These are phyloP conservation scores for Periophthalmus magnuspinnatus DNA, from an alignment of 2,797 vertebrate species.

Conservation along the genomic window DNA sequence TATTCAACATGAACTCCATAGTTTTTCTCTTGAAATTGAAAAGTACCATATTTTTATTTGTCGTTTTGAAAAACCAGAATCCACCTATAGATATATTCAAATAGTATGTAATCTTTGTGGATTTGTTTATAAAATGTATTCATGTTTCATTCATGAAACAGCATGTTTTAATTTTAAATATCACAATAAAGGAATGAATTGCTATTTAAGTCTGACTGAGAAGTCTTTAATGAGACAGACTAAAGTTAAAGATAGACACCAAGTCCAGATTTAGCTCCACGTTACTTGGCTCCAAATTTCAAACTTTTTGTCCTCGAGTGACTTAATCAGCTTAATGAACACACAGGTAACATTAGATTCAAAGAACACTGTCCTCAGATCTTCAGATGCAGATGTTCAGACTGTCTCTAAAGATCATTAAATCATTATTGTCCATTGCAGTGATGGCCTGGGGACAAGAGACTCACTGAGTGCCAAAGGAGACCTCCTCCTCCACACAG, in stretches of 20 bases:
- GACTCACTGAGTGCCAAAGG: slow-evolving; percentile 50
- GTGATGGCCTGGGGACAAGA: slow-evolving; percentile 72
- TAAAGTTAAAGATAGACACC: slow-evolving; percentile 31
- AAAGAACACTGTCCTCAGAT: slow-evolving; percentile 17
- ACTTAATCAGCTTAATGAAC: slow-evolving; percentile 70
- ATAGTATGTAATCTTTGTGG: not conserved
- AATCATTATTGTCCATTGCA: slow-evolving; percentile 41
- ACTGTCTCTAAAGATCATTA: slow-evolving; percentile 11
- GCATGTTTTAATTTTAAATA: too few species aligned
- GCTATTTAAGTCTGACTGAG: slow-evolving; percentile 13
- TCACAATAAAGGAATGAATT: not conserved
- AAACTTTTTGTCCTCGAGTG: slow-evolving; percentile 36
- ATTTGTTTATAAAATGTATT: too few species aligned
- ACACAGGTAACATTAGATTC: slow-evolving; percentile 47
- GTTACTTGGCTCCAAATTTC: slow-evolving; percentile 54
- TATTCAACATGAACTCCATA: not conserved
- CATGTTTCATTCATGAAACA: too few species aligned
- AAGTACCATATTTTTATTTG: too few species aligned
- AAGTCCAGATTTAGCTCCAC: slow-evolving; percentile 51
- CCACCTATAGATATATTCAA: not conserved
- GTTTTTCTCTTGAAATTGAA: not conserved
- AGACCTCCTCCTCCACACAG: slow-evolving; percentile 35
- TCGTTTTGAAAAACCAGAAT: too few species aligned
- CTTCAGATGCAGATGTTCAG: slow-evolving; percentile 13
- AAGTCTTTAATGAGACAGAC: slow-evolving; percentile 25